These are phyloP conservation scores for Anoura caudifer DNA, from an alignment of 2,113 vertebrate species.

Conservation along the genomic window DNA sequence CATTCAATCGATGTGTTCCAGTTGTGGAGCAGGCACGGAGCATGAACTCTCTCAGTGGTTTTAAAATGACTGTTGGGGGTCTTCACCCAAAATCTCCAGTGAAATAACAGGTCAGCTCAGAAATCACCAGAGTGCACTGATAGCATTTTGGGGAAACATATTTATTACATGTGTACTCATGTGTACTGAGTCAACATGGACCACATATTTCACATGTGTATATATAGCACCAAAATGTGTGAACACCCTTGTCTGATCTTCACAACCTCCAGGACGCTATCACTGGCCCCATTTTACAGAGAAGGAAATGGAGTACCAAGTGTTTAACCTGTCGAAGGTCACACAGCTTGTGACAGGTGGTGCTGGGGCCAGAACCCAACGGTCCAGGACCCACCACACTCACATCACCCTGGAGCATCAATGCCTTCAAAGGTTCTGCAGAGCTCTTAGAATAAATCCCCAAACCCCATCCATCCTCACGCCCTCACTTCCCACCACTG, in stretches of 20 bases:
- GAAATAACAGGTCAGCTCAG: not conserved
- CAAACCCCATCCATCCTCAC: not conserved
- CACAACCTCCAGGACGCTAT: not conserved
- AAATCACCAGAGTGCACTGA: not conserved
- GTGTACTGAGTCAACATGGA: not conserved
- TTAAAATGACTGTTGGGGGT: not conserved
- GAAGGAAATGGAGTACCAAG: not conserved
- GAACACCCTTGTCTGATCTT: not conserved
- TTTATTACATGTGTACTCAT: rapidly evolving
- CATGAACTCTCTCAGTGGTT: not conserved
- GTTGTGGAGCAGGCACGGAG: no score
- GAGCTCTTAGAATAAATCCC: not conserved
- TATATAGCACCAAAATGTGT: not conserved
- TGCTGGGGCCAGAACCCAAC: not conserved
- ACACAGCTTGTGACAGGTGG: not conserved
- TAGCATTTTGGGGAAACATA: not conserved
- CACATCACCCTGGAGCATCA: not conserved
- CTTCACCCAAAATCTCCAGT: not conserved
- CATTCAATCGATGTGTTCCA: not conserved
- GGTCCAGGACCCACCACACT: not conserved
- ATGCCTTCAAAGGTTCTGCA: not conserved
- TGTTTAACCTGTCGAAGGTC: not conserved
- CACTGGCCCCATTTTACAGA: not conserved
- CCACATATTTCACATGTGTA: not conserved
- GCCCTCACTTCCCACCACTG: not conserved